phyloP scores from a whole-genome alignment of 2,888 invertebrate genomes.

The Ferrisia virgata region DNA sequence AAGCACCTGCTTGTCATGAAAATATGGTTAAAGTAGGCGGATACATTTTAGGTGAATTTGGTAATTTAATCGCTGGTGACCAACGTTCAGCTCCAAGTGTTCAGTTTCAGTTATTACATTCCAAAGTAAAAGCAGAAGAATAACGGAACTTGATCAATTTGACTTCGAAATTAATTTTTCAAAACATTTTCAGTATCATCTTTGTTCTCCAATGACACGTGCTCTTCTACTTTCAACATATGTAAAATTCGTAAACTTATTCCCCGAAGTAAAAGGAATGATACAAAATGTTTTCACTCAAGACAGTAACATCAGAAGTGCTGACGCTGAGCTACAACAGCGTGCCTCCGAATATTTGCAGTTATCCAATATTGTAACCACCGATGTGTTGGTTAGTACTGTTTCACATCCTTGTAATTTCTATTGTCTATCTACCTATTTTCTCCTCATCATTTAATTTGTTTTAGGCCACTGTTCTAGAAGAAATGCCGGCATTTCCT shows the following conservation, averaged over 20 bases:
- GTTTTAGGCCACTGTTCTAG: conserved; percentile 83
- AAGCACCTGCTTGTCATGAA: conserved; percentile 99
- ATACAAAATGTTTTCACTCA: conserved; percentile 93
- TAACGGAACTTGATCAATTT: not conserved
- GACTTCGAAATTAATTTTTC: not conserved
- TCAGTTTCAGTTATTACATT: conserved; percentile 96
- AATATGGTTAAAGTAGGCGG: conserved; percentile 99
- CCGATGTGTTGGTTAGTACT: conserved; percentile 76
- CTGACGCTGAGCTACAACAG: conserved; percentile 98
- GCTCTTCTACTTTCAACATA: conserved; percentile 96
- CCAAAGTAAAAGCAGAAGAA: conserved; percentile 64
- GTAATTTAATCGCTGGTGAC: conserved; percentile 98
- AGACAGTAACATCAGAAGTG: conserved; percentile 93
- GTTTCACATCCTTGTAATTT: too few relatives aligned
- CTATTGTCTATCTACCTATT: too few relatives aligned
- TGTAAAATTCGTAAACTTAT: conserved; percentile 98
- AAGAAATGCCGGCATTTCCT: conserved; percentile 99
- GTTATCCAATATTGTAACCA: conserved; percentile 90
- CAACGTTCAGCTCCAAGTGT: conserved; percentile 94
- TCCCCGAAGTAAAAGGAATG: conserved; percentile 94
- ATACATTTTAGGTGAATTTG: conserved; percentile 98
- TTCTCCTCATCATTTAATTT: not conserved
- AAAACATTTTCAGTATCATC: conserved; percentile 67
- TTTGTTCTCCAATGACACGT: conserved; percentile 95
- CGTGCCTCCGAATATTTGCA: conserved; percentile 97